Evolutionary conservation across 2,113 vertebrate genomes (phyloP), one percentile per base, ranked within the genome.

Genomic region (Paramormyrops kingsleyae): DNA sequence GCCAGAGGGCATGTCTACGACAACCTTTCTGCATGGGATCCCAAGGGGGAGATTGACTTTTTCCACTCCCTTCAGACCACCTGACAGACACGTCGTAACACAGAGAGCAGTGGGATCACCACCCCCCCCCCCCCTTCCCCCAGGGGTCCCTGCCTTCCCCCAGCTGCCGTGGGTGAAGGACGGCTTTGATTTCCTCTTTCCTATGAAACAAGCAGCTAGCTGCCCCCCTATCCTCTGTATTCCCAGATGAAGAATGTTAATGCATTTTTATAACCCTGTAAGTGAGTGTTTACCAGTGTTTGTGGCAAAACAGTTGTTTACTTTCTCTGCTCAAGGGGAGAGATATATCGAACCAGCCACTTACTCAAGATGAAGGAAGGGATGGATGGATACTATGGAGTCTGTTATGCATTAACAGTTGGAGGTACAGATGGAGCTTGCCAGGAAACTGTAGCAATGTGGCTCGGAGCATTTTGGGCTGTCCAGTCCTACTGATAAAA

Each of bases 1-100:
- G 44, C 74, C 62, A 86, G 42, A 84, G 44, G 42, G 89, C 42
- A 42, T 70, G 85, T 90, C 87, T 80, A 44, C 89, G 77, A 92
- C 89, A 85, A 89, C 49, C 87, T 93, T 74, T 84, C 66, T 77
- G 90, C 59, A 83, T 46, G 85, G 83, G 42, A 35, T 89, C 91
- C 59, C 74, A 80, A 35, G 90, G 90, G 89, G 88, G 50, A 91
- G 62, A 87, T 83, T 56, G 59, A 90, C 86, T 84, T 74, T 66
- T 59, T 46, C 77, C 84, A 83, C 87, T 89, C 88, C 52, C 46
- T 85, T 42, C 52, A 88, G 88, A 89, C 86, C 90, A 92, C 89
- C 91, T 91, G 91, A 90, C 90, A 93, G 90, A 91, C 89, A 90
- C 90, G 70, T 87, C 53, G 88, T 89, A 90, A 89, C 89, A 88